A percentile compares a stretch with the other conserved stretches of the same genome.
Conservation (phyloP, 2,797 vertebrate species). For the Atherinosoma microstoma region DNA sequence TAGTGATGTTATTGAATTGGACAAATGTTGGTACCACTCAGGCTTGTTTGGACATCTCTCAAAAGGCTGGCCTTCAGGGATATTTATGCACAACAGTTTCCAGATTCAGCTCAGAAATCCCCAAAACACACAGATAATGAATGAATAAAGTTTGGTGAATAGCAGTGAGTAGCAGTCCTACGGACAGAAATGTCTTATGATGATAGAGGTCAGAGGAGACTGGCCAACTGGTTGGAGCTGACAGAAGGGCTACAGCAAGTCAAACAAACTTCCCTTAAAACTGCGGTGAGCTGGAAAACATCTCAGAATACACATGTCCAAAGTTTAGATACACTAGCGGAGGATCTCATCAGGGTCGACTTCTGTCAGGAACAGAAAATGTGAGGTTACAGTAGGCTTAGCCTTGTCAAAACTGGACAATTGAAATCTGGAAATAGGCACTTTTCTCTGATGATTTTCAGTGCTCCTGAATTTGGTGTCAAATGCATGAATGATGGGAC, state of each 20-base stretch:
- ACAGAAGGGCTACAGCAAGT: slow-evolving; percentile 10
- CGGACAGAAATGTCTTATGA: slow-evolving; percentile 18
- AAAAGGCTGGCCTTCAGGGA: background rate
- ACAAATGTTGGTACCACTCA: background rate
- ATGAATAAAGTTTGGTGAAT: background rate
- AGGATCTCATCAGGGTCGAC: slow-evolving; percentile 1
- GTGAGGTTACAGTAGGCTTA: background rate
- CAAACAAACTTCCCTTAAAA: slow-evolving; percentile 8
- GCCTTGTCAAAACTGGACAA: slow-evolving; percentile 1
- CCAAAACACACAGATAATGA: slow-evolving; percentile 4
- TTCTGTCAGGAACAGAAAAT: slow-evolving; percentile 8
- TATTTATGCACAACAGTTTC: background rate
- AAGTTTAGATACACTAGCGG: slow-evolving; percentile 3
- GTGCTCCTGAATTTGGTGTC: background rate
- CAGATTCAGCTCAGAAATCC: background rate
- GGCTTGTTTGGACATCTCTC: background rate
- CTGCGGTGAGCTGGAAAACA: background rate
- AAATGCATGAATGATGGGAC: too few relatives aligned
- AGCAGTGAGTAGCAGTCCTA: slow-evolving; percentile 5
- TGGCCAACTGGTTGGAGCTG: slow-evolving; percentile 13
- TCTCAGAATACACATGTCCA: slow-evolving; percentile 18
- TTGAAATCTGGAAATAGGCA: background rate
- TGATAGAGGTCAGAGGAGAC: slow-evolving; percentile 25
- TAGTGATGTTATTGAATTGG: background rate
- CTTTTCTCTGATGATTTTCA: too few relatives aligned